Conservation (phyloP, 2,888 invertebrate species). For the Lordiphosa andalusiaca region DNA sequence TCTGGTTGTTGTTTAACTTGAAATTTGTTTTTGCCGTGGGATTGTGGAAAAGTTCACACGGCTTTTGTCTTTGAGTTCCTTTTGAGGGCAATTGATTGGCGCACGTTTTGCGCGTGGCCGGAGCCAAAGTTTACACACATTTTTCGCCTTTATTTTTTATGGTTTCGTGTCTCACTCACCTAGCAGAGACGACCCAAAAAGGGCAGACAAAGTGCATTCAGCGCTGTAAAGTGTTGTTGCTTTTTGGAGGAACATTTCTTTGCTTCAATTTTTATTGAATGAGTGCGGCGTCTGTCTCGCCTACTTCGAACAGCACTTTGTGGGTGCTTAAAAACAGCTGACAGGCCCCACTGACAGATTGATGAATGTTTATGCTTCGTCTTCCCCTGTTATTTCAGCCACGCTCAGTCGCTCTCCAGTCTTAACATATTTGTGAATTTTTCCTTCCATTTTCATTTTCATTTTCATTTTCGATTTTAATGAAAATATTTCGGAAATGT, state of each 20-base stretch:
- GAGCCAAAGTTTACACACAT: slow-evolving; percentile 24
- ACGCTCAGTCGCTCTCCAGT: slow-evolving; percentile 8
- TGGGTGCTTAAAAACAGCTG: slow-evolving; percentile 77
- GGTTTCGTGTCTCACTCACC: slow-evolving; percentile 10
- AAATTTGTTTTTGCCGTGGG: slow-evolving; percentile 66
- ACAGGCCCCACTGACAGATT: slow-evolving; percentile 75
- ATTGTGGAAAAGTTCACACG: slow-evolving; percentile 63
- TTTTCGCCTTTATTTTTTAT: slow-evolving; percentile 16
- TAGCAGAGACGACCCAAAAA: slow-evolving; percentile 6
- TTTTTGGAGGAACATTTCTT: slow-evolving; percentile 8
- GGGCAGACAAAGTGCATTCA: slow-evolving; percentile 17
- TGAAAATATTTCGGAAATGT: slow-evolving; percentile 71
- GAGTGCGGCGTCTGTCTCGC: slow-evolving; percentile 31
- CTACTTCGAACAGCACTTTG: slow-evolving; percentile 67
- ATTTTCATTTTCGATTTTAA: slow-evolving; percentile 57
- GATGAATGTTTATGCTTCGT: slow-evolving; percentile 69
- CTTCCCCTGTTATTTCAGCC: slow-evolving; percentile 47
- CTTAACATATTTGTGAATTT: slow-evolving; percentile 14
- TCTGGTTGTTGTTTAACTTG: slow-evolving; percentile 40
- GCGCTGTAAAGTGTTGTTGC: neutral
- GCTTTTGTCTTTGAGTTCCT: slow-evolving; percentile 19
- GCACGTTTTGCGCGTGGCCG: slow-evolving; percentile 71
- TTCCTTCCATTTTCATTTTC: slow-evolving; percentile 33
- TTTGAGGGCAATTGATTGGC: slow-evolving; percentile 62
- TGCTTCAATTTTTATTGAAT: slow-evolving; percentile 58